phyloP scores from a whole-genome alignment of 2,113 vertebrate species.

The Choloepus hoffmanni region DNA sequence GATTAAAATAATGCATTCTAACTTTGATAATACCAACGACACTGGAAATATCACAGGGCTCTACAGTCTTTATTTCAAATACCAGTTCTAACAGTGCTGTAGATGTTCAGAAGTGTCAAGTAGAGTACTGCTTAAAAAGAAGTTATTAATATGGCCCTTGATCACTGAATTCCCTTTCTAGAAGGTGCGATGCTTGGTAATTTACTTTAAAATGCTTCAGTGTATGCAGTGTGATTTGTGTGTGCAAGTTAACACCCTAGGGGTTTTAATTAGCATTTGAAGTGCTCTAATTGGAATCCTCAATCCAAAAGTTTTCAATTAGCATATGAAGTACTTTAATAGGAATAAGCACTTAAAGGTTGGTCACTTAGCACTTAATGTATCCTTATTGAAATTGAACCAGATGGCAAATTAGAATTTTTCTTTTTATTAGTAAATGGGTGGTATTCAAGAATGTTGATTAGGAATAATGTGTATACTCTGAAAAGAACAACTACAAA shows the following conservation, averaged over 20 bases:
- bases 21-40: neutral
- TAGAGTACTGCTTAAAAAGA: neutral
- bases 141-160: neutral
- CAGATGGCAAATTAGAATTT: neutral
- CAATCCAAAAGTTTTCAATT: neutral
- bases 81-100: neutral
- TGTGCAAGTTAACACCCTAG: neutral
- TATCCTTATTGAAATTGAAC: neutral
- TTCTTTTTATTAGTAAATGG: neutral
- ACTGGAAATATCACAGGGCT: neutral
- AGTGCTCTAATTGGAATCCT: neutral
- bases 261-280: neutral
- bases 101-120: neutral
- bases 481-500: neutral
- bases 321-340: neutral
- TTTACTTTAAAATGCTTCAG: neutral
- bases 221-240: neutral
- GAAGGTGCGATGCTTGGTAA: neutral
- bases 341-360: neutral
- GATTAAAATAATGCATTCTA: neutral
- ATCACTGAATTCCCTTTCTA: neutral
- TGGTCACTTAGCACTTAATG: neutral
- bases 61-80: neutral
- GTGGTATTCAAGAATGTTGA: neutral
- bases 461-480: fast-evolving